Evolutionary conservation across 1,140 invertebrate genomes (phyloP).

Genomic region (Drosophila watanabei): DNA sequence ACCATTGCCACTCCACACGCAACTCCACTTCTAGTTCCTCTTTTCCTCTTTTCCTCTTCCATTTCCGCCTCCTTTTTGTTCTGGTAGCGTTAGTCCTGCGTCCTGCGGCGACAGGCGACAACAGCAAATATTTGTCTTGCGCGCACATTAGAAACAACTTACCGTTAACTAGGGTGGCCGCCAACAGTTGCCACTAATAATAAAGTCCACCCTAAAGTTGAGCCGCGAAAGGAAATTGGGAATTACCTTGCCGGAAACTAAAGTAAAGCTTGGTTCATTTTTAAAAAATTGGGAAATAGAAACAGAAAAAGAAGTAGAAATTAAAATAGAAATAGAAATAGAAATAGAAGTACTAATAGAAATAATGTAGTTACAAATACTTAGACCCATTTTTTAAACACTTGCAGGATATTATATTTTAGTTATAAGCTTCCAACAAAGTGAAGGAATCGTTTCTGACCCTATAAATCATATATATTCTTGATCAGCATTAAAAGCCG

Average conservation of each 20-base stretch:
- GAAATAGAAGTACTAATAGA: too few relatives aligned
- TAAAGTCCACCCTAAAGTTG: constrained; percentile 6
- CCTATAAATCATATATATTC: too few relatives aligned
- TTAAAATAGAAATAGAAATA: too few relatives aligned
- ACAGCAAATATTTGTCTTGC: constrained; percentile 55
- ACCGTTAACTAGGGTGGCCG: constrained; percentile 46
- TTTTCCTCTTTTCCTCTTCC: constrained; percentile 29
- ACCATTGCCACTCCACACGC: constrained; percentile 69
- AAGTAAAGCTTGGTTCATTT: neutral
- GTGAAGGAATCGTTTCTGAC: too few relatives aligned
- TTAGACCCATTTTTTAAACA: too few relatives aligned
- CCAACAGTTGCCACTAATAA: constrained; percentile 16
- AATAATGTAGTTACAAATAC: too few relatives aligned
- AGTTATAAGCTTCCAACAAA: too few relatives aligned
- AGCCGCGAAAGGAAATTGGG: neutral
- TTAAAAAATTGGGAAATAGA: too few relatives aligned
- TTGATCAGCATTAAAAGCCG: too few relatives aligned
- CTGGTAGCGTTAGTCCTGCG: constrained; percentile 3
- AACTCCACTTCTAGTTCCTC: constrained; percentile 57
- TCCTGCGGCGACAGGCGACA: constrained; percentile 47
- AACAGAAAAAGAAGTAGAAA: too few relatives aligned
- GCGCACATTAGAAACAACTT: constrained; percentile 56
- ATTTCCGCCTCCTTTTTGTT: constrained; percentile 2
- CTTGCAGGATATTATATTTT: too few relatives aligned
- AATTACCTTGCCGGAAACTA: neutral